Conservation (phyloP, 2,888 invertebrate genomes). For the Ischnus inquisitorius region DNA sequence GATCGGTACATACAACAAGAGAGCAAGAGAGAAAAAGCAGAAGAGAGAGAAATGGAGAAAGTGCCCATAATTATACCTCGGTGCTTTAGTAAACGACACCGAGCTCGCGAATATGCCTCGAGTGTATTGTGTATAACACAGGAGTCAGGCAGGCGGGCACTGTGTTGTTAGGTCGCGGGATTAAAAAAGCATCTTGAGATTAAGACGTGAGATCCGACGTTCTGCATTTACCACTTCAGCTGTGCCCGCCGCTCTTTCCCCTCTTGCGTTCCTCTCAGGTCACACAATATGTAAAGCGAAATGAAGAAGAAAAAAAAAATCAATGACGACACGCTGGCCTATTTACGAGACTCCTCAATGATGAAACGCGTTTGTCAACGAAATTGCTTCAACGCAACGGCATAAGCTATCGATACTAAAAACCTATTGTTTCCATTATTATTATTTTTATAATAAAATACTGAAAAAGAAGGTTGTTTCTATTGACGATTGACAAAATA, state of each 20-base stretch:
- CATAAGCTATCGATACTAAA: too few relatives aligned
- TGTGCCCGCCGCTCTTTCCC: background rate
- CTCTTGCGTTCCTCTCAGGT: conserved; percentile 7
- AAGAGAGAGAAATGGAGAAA: background rate
- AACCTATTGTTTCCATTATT: too few relatives aligned
- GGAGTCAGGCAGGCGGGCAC: conserved; percentile 22
- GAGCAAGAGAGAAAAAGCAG: background rate
- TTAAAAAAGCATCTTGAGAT: conserved; percentile 68
- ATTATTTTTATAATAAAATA: too few relatives aligned
- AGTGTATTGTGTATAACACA: conserved; percentile 45
- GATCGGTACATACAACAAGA: background rate
- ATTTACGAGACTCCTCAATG: conserved; percentile 54
- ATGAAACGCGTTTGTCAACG: conserved; percentile 38
- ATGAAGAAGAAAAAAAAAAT: conserved; percentile 53
- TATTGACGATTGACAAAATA: too few relatives aligned
- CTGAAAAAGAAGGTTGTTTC: too few relatives aligned
- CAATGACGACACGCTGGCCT: conserved; percentile 65
- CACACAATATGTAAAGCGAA: conserved; percentile 28
- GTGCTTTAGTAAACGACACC: conserved; percentile 17
- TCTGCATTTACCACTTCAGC: conserved; percentile 53
- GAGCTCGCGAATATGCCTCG: background rate
- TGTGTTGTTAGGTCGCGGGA: conserved; percentile 37
- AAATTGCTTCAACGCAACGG: background rate
- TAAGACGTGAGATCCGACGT: conserved; percentile 76
- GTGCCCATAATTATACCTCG: conserved; percentile 12